Conservation (phyloP, 35 echinoderm and acorn worm genomes). For the Antedon bifida region DNA sequence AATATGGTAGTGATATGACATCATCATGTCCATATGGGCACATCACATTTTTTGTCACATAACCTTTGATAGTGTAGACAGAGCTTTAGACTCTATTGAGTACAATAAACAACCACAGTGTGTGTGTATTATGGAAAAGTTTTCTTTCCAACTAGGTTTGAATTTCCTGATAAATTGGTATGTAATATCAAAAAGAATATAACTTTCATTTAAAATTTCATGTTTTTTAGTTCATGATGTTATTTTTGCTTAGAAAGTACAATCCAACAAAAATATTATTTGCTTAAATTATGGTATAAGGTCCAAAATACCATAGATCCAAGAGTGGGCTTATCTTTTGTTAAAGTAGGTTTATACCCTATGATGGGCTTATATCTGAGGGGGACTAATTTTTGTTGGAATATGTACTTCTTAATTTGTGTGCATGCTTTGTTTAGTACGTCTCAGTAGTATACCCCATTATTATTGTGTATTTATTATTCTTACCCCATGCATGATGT, state of each 20-base stretch:
- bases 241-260: background rate
- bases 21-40: too few species aligned
- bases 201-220: background rate
- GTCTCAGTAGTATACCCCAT: background rate
- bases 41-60: too few species aligned
- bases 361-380: too few species aligned
- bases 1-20: too few species aligned
- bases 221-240: background rate
- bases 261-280: background rate
- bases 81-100: background rate
- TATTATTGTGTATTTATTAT: conserved; percentile 17
- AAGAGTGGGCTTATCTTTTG: too few species aligned
- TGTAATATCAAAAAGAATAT: background rate
- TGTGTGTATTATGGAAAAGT: background rate
- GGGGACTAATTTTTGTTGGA: background rate
- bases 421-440: background rate
- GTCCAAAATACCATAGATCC: too few species aligned
- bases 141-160: background rate
- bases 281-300: too few species aligned
- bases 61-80: background rate
- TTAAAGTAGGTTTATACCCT: too few species aligned
- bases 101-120: too few species aligned
- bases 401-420: background rate
- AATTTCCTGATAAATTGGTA: background rate
- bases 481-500: conserved; percentile 3